phyloP scores from a whole-genome alignment of 1,140 invertebrate species.

The Acromyrmex echinatior region DNA sequence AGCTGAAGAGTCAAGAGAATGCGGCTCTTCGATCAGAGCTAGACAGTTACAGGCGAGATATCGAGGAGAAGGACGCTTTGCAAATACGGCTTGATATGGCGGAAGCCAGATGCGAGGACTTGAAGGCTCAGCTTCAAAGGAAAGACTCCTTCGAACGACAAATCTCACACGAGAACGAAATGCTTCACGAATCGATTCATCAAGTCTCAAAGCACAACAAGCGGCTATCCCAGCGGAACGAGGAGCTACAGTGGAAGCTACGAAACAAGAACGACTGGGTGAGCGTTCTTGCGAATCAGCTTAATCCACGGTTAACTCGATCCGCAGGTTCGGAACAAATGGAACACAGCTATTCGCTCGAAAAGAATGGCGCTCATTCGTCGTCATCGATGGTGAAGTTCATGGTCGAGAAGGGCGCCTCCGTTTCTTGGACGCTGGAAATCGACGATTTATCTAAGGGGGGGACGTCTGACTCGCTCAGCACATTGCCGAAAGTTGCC shows the following conservation, averaged over 20 bases:
- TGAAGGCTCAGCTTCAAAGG: conserved; percentile 89
- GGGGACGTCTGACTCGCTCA: conserved; percentile 70
- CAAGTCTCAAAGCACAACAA: conserved; percentile 92
- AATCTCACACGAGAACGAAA: conserved; percentile 89
- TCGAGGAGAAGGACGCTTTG: conserved; percentile 88
- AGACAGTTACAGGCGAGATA: conserved; percentile 87
- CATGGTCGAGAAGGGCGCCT: conserved; percentile 93
- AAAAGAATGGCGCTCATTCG: conserved; percentile 79
- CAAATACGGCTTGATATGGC: conserved; percentile 88
- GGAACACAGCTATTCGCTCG: conserved; percentile 68
- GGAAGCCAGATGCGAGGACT: conserved; percentile 90
- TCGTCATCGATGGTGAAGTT: conserved; percentile 90
- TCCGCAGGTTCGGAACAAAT: conserved; percentile 79
- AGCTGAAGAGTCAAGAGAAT: conserved; percentile 91
- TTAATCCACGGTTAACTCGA: conserved; percentile 74
- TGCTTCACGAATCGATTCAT: conserved; percentile 90
- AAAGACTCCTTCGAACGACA: conserved; percentile 87
- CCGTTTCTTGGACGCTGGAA: conserved; percentile 94
- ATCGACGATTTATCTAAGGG: conserved; percentile 90
- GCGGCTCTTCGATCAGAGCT: conserved; percentile 90
- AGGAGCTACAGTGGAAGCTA: conserved; percentile 94
- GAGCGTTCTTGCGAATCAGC: conserved; percentile 85
- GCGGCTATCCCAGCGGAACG: conserved; percentile 92
- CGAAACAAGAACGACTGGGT: conserved; percentile 91
- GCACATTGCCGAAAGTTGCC: conserved; percentile 63